phyloP scores from a whole-genome alignment of 2,113 vertebrate genomes.

The Cephalopholis sonnerati region DNA sequence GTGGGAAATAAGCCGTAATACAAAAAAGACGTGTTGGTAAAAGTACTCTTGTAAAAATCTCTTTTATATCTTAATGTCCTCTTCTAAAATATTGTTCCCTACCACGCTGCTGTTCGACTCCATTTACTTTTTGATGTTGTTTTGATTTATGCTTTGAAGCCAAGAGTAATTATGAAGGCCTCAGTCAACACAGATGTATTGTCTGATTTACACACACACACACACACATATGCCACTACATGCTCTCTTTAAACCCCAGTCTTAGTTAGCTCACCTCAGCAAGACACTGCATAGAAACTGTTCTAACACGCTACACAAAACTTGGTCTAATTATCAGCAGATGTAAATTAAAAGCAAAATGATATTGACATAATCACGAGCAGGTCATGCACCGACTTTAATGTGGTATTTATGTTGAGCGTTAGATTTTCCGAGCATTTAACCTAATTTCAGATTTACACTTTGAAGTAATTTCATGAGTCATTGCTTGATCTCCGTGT shows the following conservation, averaged over 20 bases:
- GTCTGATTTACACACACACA: neutral
- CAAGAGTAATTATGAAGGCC: neutral
- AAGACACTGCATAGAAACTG: neutral
- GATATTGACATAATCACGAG: neutral
- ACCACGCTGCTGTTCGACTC: slow-evolving; percentile 4
- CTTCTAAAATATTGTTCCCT: neutral
- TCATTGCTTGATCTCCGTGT: neutral
- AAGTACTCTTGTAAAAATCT: neutral
- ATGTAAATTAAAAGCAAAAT: neutral
- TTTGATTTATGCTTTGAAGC: neutral
- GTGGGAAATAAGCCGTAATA: neutral
- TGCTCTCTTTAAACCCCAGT: neutral
- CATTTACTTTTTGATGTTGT: slow-evolving; percentile 18
- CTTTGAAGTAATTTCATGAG: neutral
- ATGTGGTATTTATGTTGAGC: neutral
- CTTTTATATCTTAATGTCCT: neutral
- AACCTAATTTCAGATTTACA: neutral
- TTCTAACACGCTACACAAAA: neutral
- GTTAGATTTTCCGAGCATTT: neutral
- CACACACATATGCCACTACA: neutral
- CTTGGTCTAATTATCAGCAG: neutral
- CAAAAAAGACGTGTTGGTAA: neutral
- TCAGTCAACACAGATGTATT: neutral
- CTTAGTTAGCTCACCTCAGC: neutral
- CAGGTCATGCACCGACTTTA: neutral